Percentiles rank a stretch among this genome's conserved stretches.
phyloP scores from a whole-genome alignment of 2,113 vertebrate genomes.

The Amblyopsis rosae region DNA sequence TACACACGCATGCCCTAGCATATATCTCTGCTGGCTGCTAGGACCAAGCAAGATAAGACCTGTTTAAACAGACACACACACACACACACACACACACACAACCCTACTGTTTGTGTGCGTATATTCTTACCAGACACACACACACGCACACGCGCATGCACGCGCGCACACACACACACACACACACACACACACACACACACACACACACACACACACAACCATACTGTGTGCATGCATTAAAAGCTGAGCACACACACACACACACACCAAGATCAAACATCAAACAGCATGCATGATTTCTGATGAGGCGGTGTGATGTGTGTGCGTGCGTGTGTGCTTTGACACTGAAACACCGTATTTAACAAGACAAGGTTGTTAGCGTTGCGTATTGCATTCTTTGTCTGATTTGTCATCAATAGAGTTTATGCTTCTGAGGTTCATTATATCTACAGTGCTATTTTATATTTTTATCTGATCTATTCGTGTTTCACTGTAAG shows the following conservation, averaged over 20 bases:
- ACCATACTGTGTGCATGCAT: no score
- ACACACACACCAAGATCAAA: conserved; percentile 21
- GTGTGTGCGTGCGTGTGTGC: background rate
- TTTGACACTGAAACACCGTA: conserved; percentile 1
- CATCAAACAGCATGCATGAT: conserved; percentile 38
- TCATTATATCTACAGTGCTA: background rate
- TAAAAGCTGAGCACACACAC: no score
- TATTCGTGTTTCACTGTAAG: background rate
- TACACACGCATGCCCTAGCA: no score
- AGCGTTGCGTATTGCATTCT: no score
- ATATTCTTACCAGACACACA: no score
- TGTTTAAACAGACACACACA: background rate
- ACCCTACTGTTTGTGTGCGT: no score
- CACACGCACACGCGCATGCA: no score
- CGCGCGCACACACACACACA: background rate
- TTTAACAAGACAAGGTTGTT: no score
- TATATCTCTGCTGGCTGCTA: background rate
- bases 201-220: background rate
- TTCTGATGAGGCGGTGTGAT: conserved; percentile 39
- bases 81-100: conserved; percentile 1
- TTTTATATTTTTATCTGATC: background rate
- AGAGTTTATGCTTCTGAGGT: no score
- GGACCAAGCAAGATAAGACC: background rate
- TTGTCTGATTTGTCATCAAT: no score
- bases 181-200: background rate